A percentile compares a stretch with the other conserved stretches of the same genome.
phyloP scores from a whole-genome alignment of 2,113 vertebrate species.

The Oncorhynchus keta region DNA sequence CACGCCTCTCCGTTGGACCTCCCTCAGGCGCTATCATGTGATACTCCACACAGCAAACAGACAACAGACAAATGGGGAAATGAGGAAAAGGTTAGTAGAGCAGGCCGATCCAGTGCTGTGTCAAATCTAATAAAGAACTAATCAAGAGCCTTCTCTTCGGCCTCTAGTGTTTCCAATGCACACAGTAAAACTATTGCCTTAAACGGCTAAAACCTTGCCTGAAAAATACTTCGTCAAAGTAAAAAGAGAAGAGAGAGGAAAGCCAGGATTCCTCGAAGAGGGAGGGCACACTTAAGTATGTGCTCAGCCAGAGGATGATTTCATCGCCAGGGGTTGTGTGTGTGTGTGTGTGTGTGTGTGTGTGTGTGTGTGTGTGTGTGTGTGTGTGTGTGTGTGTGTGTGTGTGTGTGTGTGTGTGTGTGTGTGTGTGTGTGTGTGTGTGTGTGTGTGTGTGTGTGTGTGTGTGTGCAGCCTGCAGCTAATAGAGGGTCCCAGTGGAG shows the following conservation, averaged over 20 bases:
- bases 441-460: background rate
- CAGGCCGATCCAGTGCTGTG: background rate
- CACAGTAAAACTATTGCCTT: background rate
- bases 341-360: background rate
- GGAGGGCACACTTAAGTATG: background rate
- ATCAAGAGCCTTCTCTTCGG: background rate
- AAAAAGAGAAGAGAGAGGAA: background rate
- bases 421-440: background rate
- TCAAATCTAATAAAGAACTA: slow-evolving; percentile 16
- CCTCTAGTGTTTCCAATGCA: background rate
- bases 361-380: background rate
- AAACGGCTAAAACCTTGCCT: too few relatives aligned
- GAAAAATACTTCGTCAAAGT: background rate
- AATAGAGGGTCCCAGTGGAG: slow-evolving; percentile 23
- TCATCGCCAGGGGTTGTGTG: slow-evolving; percentile 1
- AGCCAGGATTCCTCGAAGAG: background rate
- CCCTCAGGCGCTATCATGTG: slow-evolving; percentile 7
- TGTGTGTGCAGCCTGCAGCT: slow-evolving; percentile 4
- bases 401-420: background rate
- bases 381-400: background rate
- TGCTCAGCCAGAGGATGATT: background rate
- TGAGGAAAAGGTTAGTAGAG: slow-evolving; percentile 4
- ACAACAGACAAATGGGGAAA: slow-evolving; percentile 10
- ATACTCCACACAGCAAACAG: slow-evolving; percentile 1
- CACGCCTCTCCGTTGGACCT: slow-evolving; percentile 5